Conservation (phyloP, 1,140 invertebrate species). For the Bombus pyrosoma region DNA sequence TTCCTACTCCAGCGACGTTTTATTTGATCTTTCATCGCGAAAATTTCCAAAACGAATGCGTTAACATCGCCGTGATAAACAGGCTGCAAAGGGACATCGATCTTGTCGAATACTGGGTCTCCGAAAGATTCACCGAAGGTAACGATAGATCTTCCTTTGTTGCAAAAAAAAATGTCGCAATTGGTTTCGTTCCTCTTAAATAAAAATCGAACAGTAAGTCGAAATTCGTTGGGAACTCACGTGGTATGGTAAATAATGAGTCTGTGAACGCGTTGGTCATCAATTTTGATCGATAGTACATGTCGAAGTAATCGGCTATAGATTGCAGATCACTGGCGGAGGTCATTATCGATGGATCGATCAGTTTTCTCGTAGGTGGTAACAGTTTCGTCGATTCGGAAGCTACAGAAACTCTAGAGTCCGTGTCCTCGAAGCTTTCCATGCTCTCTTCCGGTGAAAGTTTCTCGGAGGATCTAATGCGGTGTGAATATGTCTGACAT, state of each 20-base stretch:
- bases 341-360: not conserved
- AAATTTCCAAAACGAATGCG: constrained; percentile 67
- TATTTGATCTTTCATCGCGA: constrained; percentile 26
- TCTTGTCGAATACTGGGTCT: not conserved
- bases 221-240: constrained; percentile 4
- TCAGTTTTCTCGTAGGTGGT: too few species aligned
- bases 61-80: constrained; percentile 47
- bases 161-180: not conserved
- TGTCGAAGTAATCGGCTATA: not conserved
- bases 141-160: not conserved
- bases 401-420: not conserved
- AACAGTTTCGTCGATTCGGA: not conserved
- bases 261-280: constrained; percentile 7
- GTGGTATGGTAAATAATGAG: not conserved
- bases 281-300: not conserved
- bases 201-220: too few species aligned
- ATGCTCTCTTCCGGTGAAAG: not conserved
- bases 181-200: not conserved
- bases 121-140: not conserved
- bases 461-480: not conserved
- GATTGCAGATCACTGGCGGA: not conserved
- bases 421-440: not conserved
- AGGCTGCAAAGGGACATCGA: not conserved
- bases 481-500: not conserved
- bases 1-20: constrained; percentile 83